Evolutionary conservation across 2,888 invertebrate genomes (phyloP).

Genomic region (Pycnomerus fuliginosus): DNA sequence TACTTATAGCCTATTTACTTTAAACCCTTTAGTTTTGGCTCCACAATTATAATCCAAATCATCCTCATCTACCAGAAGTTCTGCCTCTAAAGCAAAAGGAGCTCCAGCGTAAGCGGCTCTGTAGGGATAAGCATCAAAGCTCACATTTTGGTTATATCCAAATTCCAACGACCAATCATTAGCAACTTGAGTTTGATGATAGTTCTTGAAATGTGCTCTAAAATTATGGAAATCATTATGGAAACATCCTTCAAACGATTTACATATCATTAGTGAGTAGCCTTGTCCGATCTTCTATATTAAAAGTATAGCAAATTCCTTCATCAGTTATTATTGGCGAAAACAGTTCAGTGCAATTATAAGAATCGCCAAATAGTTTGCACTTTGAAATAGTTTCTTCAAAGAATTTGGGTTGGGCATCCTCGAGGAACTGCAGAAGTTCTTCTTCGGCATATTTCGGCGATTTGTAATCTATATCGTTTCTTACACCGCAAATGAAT

Average conservation of each 20-base stretch:
- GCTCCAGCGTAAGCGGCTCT: slow-evolving; percentile 26
- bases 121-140: slow-evolving; percentile 23
- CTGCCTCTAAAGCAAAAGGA: slow-evolving; percentile 22
- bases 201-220: slow-evolving; percentile 24
- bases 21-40: slow-evolving; percentile 23
- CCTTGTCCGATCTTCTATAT: slow-evolving; percentile 20
- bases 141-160: slow-evolving; percentile 19
- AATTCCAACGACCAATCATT: slow-evolving; percentile 26
- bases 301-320: slow-evolving; percentile 28
- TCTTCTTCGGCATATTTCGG: neutral
- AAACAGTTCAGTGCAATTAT: slow-evolving; percentile 25
- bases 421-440: neutral
- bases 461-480: slow-evolving; percentile 8
- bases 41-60: slow-evolving; percentile 27
- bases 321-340: slow-evolving; percentile 24
- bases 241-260: neutral
- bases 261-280: slow-evolving; percentile 22
- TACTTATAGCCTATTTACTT: no score
- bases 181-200: slow-evolving; percentile 16
- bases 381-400: slow-evolving; percentile 25
- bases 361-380: slow-evolving; percentile 16
- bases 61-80: slow-evolving; percentile 21
- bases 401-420: slow-evolving; percentile 25
- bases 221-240: slow-evolving; percentile 2
- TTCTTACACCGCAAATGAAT: slow-evolving; percentile 19